Evolutionary conservation across 2,888 invertebrate species (phyloP).

Genomic region (Stramonita haemastoma): DNA sequence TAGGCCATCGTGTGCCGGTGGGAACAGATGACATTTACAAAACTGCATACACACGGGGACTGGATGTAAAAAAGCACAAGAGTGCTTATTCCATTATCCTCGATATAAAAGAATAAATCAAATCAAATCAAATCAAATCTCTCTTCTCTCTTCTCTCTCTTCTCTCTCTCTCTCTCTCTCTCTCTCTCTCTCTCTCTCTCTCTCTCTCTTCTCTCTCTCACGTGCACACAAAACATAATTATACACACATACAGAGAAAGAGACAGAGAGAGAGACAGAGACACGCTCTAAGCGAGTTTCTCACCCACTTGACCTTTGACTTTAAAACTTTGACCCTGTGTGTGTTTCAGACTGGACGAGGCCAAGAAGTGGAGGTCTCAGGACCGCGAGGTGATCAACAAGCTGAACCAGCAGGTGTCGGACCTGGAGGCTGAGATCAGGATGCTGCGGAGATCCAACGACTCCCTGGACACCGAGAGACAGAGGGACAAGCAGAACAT

Average conservation of each 20-base stretch:
- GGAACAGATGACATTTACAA: too few relatives aligned
- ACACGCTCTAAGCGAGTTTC: neutral
- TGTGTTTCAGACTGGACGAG: slow-evolving; percentile 70
- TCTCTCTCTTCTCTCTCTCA: neutral
- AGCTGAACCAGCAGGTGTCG: slow-evolving; percentile 77
- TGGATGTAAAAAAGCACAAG: too few relatives aligned
- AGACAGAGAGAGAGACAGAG: too few relatives aligned
- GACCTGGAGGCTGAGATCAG: slow-evolving; percentile 78
- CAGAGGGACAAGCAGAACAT: slow-evolving; percentile 55
- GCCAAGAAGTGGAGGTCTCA: slow-evolving; percentile 75
- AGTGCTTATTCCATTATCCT: too few relatives aligned
- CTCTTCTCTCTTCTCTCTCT: too few relatives aligned
- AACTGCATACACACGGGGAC: too few relatives aligned
- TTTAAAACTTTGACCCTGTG: neutral
- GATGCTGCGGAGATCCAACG: slow-evolving; percentile 75
- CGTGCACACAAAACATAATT: too few relatives aligned
- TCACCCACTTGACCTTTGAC: neutral
- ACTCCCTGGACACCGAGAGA: slow-evolving; percentile 76
- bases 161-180: neutral
- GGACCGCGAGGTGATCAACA: slow-evolving; percentile 77
- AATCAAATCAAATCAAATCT: too few relatives aligned
- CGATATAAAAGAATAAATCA: too few relatives aligned
- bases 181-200: neutral
- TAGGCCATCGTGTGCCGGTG: too few relatives aligned
- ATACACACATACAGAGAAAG: too few relatives aligned